Conservation (phyloP, 2,113 vertebrate genomes). For the Mixornis gularis region DNA sequence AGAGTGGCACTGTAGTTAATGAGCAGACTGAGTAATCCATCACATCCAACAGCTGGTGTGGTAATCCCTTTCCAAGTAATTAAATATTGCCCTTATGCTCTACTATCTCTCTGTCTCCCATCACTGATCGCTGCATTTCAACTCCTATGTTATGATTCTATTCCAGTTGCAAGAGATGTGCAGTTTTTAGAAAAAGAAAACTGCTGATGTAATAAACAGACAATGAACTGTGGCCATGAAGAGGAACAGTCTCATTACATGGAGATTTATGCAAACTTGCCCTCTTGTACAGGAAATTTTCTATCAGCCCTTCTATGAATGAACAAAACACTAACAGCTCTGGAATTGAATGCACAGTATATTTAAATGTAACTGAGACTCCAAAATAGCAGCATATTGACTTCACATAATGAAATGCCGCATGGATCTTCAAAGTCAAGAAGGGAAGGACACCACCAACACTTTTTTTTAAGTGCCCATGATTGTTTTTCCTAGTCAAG, state of each 20-base stretch:
- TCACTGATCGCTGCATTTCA: not conserved
- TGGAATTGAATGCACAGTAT: not conserved
- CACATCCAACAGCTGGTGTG: not conserved
- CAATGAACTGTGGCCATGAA: not conserved
- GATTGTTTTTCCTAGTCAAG: slow-evolving; percentile 11
- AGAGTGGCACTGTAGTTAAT: not conserved
- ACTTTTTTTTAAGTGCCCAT: not conserved
- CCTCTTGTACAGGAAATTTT: not conserved
- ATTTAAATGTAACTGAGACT: not conserved
- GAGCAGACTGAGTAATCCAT: not conserved
- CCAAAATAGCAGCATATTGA: not conserved
- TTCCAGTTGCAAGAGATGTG: not conserved
- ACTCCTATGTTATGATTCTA: not conserved
- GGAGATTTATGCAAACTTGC: not conserved
- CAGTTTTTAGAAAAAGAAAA: not conserved
- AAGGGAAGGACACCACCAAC: not conserved
- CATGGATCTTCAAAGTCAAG: not conserved
- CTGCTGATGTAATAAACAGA: not conserved
- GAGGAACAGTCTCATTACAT: not conserved
- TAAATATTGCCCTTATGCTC: not conserved
- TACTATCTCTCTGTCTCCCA: not conserved
- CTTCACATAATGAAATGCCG: not conserved
- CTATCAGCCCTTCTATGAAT: not conserved
- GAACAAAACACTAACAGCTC: not conserved
- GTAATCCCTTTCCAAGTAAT: not conserved